phyloP scores from a whole-genome alignment of 2,888 invertebrate species.

The Pherbina coryleti region DNA sequence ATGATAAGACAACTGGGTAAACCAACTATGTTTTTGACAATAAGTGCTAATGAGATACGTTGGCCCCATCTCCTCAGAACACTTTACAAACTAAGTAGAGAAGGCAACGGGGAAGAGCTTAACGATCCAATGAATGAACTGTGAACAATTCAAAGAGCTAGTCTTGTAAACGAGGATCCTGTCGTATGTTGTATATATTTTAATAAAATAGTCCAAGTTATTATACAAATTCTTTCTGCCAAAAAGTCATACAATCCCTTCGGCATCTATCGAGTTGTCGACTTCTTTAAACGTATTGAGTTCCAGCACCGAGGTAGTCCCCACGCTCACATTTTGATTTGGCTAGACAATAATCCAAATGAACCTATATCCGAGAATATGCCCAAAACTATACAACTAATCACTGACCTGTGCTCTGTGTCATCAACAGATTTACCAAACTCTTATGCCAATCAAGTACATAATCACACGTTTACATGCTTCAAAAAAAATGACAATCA shows the following conservation, averaged over 20 bases:
- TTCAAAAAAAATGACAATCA: conserved; percentile 36
- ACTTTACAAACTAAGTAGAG: conserved; percentile 17
- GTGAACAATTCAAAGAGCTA: neutral
- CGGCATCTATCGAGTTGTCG: conserved; percentile 49
- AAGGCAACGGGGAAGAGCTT: neutral
- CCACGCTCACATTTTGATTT: conserved; percentile 49
- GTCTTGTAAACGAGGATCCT: conserved; percentile 7
- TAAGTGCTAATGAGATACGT: conserved; percentile 33
- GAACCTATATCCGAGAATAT: conserved; percentile 44
- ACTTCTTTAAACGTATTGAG: conserved; percentile 51
- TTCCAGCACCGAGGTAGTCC: conserved; percentile 51
- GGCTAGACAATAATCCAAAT: conserved; percentile 61
- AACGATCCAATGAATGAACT: neutral
- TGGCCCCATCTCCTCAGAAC: neutral
- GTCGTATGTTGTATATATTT: conserved; percentile 25
- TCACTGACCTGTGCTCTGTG: conserved; percentile 33
- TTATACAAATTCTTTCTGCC: conserved; percentile 5
- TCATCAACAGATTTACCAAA: conserved; percentile 43
- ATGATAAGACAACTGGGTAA: conserved; percentile 67
- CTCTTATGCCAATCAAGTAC: conserved; percentile 33
- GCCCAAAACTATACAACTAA: conserved; percentile 47
- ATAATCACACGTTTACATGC: conserved; percentile 44
- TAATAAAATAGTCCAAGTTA: conserved; percentile 16
- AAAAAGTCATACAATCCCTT: conserved; percentile 50
- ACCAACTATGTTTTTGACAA: no score